Evolutionary conservation across 2,113 vertebrate species (phyloP), one percentile per base, ranked within the genome.

Genomic region (Lophius piscatorius): DNA sequence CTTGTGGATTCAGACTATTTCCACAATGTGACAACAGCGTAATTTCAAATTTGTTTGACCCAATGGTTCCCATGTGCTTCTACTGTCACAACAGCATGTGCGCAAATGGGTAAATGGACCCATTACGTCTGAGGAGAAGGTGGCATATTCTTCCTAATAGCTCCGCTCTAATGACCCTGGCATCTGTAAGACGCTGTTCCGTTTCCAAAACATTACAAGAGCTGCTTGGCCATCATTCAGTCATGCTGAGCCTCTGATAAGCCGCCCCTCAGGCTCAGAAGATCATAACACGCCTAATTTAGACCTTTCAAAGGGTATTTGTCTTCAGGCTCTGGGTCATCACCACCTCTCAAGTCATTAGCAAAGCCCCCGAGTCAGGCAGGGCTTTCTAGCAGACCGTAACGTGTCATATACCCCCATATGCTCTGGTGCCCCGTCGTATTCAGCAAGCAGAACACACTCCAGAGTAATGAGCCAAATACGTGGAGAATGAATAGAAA

Each of bases 131-230:
- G 10, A 38, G 22, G 38, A 49, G 33, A 67, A 46, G 63, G 45
- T 42, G 26, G 52, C 42, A 69, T 31, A 63, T 46, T 76, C 42
- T 52, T 50, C 33, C 56, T 66, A 77, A 77, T 58, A 36, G 66
- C 61, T 39, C 24, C 39, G 78, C 38, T 63, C 36, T 78, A 72
- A 84, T 76, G 67, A 58, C 35, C 42, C 60, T 58, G 48, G 61
- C 63, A 74, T 79, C 44, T 62, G 45, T 5, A 3, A 34, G 35
- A 58, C 56, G 50, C 16, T 51, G 52, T 44, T 31, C 41, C 6
- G 3, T 71, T 58, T 73, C 52, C 49, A 60, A 70, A 72, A 65
- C 75, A 64, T 79, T 59, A 73, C 39, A 42, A 49, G 44, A 63
- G 63, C 38, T 17, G 45, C 54, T 51, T 68, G 68, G 58, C 69